Conservation (phyloP, 2,797 vertebrate genomes). For the Platyrinchus mystaceus region DNA sequence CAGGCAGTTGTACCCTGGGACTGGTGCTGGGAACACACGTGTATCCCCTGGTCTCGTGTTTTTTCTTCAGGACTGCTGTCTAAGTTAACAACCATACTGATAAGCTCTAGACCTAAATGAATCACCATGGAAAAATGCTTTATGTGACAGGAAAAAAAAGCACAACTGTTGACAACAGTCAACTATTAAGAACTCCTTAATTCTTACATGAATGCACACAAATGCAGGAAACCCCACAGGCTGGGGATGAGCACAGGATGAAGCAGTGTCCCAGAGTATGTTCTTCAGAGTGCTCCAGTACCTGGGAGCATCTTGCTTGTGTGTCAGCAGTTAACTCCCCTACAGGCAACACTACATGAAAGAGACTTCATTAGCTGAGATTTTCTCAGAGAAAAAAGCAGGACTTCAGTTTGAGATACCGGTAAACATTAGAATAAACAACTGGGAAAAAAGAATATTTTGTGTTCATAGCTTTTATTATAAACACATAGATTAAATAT, state of each 20-base stretch:
- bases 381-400: not conserved
- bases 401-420: not conserved
- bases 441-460: not conserved
- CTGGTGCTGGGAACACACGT: not conserved
- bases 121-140: not conserved
- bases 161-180: not conserved
- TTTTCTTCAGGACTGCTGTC: not conserved
- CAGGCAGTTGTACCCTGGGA: not conserved
- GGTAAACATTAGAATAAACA: not conserved
- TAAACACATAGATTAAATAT: conserved; percentile 29
- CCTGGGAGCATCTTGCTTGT: fast-evolving
- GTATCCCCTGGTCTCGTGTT: not conserved
- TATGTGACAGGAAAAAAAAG: not conserved
- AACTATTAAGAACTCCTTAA: not conserved
- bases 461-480: not conserved
- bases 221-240: not conserved
- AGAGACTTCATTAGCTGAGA: not conserved
- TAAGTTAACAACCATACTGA: not conserved
- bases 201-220: not conserved
- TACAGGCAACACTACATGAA: not conserved
- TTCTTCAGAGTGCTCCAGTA: not conserved
- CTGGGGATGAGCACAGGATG: not conserved
- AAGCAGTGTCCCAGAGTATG: not conserved
- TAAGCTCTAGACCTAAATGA: not conserved
- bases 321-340: not conserved